These are phyloP conservation scores for Psettodes erumei DNA, from an alignment of 2,113 vertebrate genomes.

Conservation along the genomic window DNA sequence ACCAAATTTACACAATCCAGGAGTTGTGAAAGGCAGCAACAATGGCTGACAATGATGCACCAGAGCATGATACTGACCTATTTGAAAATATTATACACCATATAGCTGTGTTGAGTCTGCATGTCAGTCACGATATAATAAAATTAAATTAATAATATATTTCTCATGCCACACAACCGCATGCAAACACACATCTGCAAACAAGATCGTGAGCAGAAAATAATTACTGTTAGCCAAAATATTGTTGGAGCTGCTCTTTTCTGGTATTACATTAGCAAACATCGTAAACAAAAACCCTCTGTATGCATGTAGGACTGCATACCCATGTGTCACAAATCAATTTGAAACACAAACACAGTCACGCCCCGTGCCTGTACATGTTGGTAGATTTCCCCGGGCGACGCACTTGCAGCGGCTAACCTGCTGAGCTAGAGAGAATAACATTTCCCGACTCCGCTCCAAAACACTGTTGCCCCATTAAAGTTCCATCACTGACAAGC, in stretches of 20 bases:
- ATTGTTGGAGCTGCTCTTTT: neutral
- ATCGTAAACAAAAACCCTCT: neutral
- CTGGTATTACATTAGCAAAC: neutral
- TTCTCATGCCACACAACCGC: neutral
- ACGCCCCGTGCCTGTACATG: slow-evolving; percentile 17
- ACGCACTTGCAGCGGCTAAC: slow-evolving; percentile 43
- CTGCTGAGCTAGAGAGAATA: slow-evolving; percentile 55
- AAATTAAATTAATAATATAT: no score
- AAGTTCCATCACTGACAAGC: slow-evolving; percentile 43
- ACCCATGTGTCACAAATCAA: slow-evolving; percentile 27
- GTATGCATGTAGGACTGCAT: neutral
- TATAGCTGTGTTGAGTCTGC: neutral
- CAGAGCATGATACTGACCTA: neutral
- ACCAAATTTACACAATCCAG: neutral
- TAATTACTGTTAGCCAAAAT: neutral
- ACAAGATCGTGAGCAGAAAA: neutral
- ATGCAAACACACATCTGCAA: neutral
- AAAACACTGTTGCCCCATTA: slow-evolving; percentile 39
- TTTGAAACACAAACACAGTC: slow-evolving; percentile 37
- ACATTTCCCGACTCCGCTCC: slow-evolving; percentile 23
- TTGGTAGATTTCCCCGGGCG: slow-evolving; percentile 47
- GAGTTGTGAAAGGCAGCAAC: neutral
- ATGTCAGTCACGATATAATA: neutral
- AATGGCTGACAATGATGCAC: neutral
- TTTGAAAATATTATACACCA: no score